phyloP scores from a whole-genome alignment of 2,797 vertebrate species.

The Takifugu ocellatus region DNA sequence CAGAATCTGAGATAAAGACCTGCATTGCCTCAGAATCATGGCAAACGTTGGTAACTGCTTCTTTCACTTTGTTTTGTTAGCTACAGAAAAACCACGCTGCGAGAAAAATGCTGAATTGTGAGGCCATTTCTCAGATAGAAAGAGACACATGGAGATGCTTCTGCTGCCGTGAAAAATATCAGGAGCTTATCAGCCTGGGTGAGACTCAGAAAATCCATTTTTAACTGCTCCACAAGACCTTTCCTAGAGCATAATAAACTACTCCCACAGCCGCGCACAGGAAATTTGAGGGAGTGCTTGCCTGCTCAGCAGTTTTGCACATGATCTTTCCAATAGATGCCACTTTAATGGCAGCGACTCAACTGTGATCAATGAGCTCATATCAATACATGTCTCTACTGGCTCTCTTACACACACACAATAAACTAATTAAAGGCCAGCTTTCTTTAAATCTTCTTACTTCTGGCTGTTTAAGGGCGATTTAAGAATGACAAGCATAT shows the following conservation, averaged over 20 bases:
- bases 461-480: not conserved
- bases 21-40: no score
- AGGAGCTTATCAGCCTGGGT: slow-evolving; percentile 46
- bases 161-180: slow-evolving; percentile 56
- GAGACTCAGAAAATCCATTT: slow-evolving; percentile 65
- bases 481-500: no score
- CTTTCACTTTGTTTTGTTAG: no score
- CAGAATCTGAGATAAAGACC: no score
- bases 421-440: slow-evolving; percentile 31
- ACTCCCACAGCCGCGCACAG: slow-evolving; percentile 34
- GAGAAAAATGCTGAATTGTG: slow-evolving; percentile 37
- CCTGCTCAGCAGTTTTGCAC: slow-evolving; percentile 64
- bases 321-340: slow-evolving; percentile 51
- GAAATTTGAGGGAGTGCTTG: slow-evolving; percentile 46
- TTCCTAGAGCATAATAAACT: slow-evolving; percentile 61
- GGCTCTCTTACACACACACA: slow-evolving; percentile 35
- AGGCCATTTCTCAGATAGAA: slow-evolving; percentile 37
- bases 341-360: slow-evolving; percentile 60
- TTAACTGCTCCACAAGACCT: slow-evolving; percentile 52
- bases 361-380: slow-evolving; percentile 63
- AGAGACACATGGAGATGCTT: slow-evolving; percentile 46
- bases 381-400: slow-evolving; percentile 57
- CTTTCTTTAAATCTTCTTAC: slow-evolving; percentile 20
- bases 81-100: no score
- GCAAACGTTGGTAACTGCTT: no score